A percentile compares a stretch with the other conserved stretches of the same genome.
Evolutionary conservation across 2,113 vertebrate species (phyloP).

Genomic region (Tychaedon coryphoeus): DNA sequence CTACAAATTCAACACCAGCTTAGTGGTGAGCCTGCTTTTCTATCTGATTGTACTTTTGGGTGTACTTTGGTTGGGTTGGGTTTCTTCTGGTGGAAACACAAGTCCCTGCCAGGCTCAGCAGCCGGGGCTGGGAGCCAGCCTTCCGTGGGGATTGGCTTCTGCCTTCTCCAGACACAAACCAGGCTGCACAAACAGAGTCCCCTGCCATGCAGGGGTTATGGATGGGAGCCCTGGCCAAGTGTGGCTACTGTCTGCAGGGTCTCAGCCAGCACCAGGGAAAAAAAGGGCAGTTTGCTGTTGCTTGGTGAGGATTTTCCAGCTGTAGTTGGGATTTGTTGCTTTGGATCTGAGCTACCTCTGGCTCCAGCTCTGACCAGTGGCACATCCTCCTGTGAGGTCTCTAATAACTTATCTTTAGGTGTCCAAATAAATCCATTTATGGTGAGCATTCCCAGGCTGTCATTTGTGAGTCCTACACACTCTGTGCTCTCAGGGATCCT

Average conservation of each 20-base stretch:
- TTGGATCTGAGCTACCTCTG: not conserved
- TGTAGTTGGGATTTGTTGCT: not conserved
- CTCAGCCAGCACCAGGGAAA: not conserved
- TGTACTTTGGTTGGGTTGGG: not conserved
- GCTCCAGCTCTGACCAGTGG: not conserved
- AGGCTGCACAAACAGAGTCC: not conserved
- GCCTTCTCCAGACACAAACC: not conserved
- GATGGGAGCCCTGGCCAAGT: not conserved
- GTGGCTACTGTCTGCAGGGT: not conserved
- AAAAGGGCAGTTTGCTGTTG: rapidly evolving
- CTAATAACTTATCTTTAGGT: not conserved
- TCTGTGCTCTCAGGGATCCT: rapidly evolving
- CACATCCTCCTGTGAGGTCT: not conserved
- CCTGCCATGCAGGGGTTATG: not conserved
- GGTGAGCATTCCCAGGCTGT: not conserved
- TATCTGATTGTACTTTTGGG: not conserved
- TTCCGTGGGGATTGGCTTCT: not conserved
- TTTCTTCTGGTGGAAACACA: not conserved
- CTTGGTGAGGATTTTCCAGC: not conserved
- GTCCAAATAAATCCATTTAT: not conserved
- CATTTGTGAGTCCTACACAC: not conserved
- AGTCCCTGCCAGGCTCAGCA: not conserved
- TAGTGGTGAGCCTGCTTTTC: constrained; percentile 77
- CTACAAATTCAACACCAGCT: constrained; percentile 98
- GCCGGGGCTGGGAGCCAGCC: not conserved